phyloP scores from a whole-genome alignment of 1,140 invertebrate genomes.

The Agrypnia vestita region DNA sequence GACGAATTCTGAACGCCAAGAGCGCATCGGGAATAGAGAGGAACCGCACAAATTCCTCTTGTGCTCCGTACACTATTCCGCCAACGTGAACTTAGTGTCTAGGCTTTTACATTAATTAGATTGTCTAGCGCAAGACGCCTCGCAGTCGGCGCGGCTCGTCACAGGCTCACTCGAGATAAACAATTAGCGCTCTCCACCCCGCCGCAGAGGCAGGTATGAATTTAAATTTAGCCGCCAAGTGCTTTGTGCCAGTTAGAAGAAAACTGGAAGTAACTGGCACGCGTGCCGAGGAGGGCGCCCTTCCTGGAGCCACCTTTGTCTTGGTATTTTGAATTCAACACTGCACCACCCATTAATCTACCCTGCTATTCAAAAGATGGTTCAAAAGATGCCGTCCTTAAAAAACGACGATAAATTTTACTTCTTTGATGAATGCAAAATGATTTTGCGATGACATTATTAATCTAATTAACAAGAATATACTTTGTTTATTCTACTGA shows the following conservation, averaged over 20 bases:
- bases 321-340: too few relatives aligned
- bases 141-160: constrained; percentile 28
- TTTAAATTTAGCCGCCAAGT: constrained; percentile 34
- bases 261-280: constrained; percentile 3
- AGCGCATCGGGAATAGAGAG: constrained; percentile 44
- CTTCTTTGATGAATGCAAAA: too few relatives aligned
- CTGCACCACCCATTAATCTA: too few relatives aligned
- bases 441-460: too few relatives aligned
- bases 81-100: constrained; percentile 51
- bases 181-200: constrained; percentile 24
- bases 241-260: constrained; percentile 22
- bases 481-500: too few relatives aligned
- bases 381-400: too few relatives aligned
- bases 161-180: constrained; percentile 24
- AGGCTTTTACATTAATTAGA: constrained; percentile 59
- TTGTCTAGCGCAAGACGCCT: constrained; percentile 48
- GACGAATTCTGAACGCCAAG: constrained; percentile 48
- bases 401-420: too few relatives aligned
- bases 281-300: too few relatives aligned
- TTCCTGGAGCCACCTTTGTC: too few relatives aligned
- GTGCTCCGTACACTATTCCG: constrained; percentile 39
- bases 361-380: too few relatives aligned
- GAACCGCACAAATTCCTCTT: constrained; percentile 48
- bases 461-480: too few relatives aligned
- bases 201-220: constrained; percentile 26